Base-by-base conservation (phyloP, 2,888 invertebrate species). In the Ophion ventricosus region DNA sequence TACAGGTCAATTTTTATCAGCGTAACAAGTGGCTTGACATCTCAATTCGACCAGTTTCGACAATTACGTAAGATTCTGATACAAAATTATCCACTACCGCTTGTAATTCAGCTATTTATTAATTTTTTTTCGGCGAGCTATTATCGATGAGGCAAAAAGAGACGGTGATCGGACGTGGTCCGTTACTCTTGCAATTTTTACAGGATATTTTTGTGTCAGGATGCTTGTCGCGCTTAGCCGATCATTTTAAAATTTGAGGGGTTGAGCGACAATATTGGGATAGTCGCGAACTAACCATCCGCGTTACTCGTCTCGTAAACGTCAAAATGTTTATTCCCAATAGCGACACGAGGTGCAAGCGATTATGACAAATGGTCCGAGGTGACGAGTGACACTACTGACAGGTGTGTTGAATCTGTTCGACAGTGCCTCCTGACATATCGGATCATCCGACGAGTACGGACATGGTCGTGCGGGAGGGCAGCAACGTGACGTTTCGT, bases 391-490 rank as follows among this genome's bases (percentile, higher is more conserved):
- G 4, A 49, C 35, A 8, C 17, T 17, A 49, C 3, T 49, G 49
- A 49, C 49, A 49, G 17, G 54, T 86, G 17, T 74, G 26, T 79
- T 49, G 1, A 20, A 63, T 66, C 35, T 64, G 54, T 85, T 86
- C 88, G 87, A 82, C 93, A 97, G 97, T 97, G 75, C 97, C 97
- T 66, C 97, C 97, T 0, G 97, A 97, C 91, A 97, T 97, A 85
- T 95, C 96, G 85, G 97, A 97, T 90, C 95, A 96, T 83, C 95
- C 95, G 20, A 96, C 97, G 80, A 96, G 96, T 88, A 95, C 96
- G 2, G 97, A 97, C 90, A 95, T 97, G 92, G 95, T 96, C 11
- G 96, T 97, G 20, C 95, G 96, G 85, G 98, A 98, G 93, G 97
- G 97, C 0, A 96, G 96, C 85, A 96, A 96, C 85, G 97, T 97